Conservation (phyloP, 37 sponge, comb jelly and placozoan genomes). For the Oopsacas minuta region DNA sequence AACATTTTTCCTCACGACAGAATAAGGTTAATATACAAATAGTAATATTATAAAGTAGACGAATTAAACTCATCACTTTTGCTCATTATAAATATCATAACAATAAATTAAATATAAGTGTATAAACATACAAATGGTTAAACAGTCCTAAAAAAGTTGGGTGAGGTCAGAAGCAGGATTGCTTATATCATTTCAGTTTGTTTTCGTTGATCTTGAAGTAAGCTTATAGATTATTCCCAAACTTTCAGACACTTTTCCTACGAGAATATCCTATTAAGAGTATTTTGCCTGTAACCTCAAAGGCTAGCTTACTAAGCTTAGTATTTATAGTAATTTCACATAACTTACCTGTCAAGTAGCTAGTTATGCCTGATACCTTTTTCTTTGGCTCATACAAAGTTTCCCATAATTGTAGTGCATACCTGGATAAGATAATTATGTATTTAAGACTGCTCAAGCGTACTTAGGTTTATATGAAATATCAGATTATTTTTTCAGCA, state of each 20-base stretch:
- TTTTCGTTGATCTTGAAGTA: neutral
- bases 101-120: constrained; percentile 10
- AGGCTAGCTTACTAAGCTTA: neutral
- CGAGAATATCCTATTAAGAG: neutral
- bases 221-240: neutral
- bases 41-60: too few relatives aligned
- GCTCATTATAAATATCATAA: neutral
- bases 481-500: too few relatives aligned
- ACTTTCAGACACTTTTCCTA: neutral
- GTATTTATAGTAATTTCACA: neutral
- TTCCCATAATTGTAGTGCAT: neutral
- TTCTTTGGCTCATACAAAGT: neutral
- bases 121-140: constrained; percentile 15
- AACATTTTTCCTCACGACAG: too few relatives aligned
- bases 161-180: neutral
- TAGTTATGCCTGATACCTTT: constrained; percentile 1
- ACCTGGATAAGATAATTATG: too few relatives aligned
- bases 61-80: neutral
- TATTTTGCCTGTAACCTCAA: too few relatives aligned
- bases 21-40: too few relatives aligned
- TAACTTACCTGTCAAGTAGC: neutral
- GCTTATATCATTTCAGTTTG: neutral
- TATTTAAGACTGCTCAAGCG: too few relatives aligned
- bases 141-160: neutral
- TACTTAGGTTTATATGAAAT: too few relatives aligned